Conservation (phyloP, 2,113 vertebrate genomes). For the Barbus barbus region DNA sequence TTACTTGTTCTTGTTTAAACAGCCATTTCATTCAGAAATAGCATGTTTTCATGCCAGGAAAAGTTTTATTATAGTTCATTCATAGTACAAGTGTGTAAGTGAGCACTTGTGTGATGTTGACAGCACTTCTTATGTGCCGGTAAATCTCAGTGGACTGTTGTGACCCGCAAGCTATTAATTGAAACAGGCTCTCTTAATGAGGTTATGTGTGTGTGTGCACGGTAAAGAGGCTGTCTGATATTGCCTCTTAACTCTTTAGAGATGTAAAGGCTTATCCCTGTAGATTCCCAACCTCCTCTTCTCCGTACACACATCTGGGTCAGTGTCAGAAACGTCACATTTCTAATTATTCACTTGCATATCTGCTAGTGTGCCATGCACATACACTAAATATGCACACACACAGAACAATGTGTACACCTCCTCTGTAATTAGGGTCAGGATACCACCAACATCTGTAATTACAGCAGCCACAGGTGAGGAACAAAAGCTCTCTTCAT, state of each 20-base stretch:
- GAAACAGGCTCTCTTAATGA: conserved; percentile 57
- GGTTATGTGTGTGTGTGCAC: conserved; percentile 35
- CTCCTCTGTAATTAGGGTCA: conserved; percentile 61
- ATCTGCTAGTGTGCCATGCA: not conserved
- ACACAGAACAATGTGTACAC: conserved; percentile 24
- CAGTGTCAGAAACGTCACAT: conserved; percentile 37
- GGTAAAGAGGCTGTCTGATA: conserved; percentile 14
- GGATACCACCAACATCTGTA: conserved; percentile 61
- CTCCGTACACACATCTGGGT: not conserved
- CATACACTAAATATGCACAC: conserved; percentile 4
- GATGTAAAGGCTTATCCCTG: conserved; percentile 36
- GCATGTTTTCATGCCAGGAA: not conserved
- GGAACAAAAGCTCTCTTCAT: conserved; percentile 14
- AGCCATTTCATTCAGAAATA: not conserved
- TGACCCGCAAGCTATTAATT: conserved; percentile 59
- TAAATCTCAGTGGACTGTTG: conserved; percentile 29
- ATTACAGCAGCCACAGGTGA: conserved; percentile 66
- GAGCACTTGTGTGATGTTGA: conserved; percentile 32
- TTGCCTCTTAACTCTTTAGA: conserved; percentile 24
- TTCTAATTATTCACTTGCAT: conserved; percentile 37
- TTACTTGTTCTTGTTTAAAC: not conserved
- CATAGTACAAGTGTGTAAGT: conserved; percentile 3
- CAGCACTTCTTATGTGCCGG: not conserved
- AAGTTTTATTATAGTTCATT: not conserved
- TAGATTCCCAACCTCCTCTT: conserved; percentile 26